Percentiles rank a stretch among this genome's conserved stretches.
These are phyloP conservation scores for Ectemnius continuus DNA, from an alignment of 2,888 invertebrate species.

Conservation along the genomic window DNA sequence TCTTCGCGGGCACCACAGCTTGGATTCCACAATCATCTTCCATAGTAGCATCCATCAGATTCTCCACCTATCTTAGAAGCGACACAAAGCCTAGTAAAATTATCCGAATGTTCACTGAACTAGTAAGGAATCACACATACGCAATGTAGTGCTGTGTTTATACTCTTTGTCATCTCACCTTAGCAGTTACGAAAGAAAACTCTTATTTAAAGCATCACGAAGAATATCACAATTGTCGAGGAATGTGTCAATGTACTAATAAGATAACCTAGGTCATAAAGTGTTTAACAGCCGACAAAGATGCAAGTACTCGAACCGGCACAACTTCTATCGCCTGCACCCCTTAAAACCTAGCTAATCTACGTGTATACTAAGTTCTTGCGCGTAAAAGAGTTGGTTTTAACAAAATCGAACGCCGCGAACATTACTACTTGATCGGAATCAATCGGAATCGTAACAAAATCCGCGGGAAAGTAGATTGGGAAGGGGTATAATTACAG, in stretches of 20 bases:
- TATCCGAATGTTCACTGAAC: background rate
- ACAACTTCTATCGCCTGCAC: background rate
- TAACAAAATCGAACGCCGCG: slow-evolving; percentile 12
- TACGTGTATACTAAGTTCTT: background rate
- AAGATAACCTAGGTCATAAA: slow-evolving; percentile 51
- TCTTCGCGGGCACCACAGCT: slow-evolving; percentile 56
- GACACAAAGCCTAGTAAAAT: background rate
- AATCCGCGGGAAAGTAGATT: slow-evolving; percentile 66
- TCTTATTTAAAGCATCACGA: slow-evolving; percentile 25
- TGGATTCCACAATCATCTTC: slow-evolving; percentile 64
- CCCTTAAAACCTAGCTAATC: background rate
- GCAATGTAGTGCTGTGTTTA: background rate
- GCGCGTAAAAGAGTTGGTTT: slow-evolving; percentile 16
- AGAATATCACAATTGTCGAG: slow-evolving; percentile 6
- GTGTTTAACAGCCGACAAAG: background rate
- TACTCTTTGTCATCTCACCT: slow-evolving; percentile 13
- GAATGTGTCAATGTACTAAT: slow-evolving; percentile 50
- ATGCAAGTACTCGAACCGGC: background rate
- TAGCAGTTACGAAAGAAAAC: background rate
- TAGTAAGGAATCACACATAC: background rate
- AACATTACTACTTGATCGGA: slow-evolving; percentile 29
- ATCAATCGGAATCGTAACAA: slow-evolving; percentile 40
- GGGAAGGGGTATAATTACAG: slow-evolving; percentile 21
- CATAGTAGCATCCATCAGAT: slow-evolving; percentile 60
- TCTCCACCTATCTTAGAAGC: slow-evolving; percentile 55